These are phyloP conservation scores for Sesamia nonagrioides DNA, from an alignment of 1,140 invertebrate species.

Conservation along the genomic window DNA sequence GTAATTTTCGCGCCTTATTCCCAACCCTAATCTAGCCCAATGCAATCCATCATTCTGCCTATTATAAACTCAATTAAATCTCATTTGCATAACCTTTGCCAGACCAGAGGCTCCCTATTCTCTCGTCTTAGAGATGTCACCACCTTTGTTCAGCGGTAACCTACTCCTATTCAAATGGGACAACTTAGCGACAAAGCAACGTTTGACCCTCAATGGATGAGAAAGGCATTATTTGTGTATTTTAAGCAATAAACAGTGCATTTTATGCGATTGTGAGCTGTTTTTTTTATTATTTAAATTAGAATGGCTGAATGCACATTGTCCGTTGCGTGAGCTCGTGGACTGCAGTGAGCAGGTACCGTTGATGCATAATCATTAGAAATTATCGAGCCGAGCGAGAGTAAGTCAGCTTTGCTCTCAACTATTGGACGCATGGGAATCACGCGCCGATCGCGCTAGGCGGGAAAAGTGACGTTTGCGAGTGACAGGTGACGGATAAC, in stretches of 20 bases:
- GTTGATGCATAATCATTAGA: constrained; percentile 83
- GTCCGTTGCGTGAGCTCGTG: constrained; percentile 84
- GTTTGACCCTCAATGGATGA: constrained; percentile 82
- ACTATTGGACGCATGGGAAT: constrained; percentile 71
- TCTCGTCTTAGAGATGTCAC: constrained; percentile 79
- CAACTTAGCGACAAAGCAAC: constrained; percentile 77
- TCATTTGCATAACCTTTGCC: constrained; percentile 81
- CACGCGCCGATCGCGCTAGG: constrained; percentile 64
- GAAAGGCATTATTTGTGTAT: constrained; percentile 85
- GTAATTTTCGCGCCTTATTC: constrained; percentile 75
- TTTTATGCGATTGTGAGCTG: constrained; percentile 84
- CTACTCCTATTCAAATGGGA: constrained; percentile 74
- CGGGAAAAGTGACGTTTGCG: constrained; percentile 71
- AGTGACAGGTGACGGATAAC: constrained; percentile 64
- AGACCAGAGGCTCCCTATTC: constrained; percentile 66
- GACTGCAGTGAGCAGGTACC: constrained; percentile 80
- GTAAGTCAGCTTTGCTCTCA: constrained; percentile 59
- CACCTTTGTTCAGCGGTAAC: constrained; percentile 83
- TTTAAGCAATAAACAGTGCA: constrained; percentile 86
- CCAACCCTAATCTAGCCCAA: constrained; percentile 51
- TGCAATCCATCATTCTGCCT: constrained; percentile 75
- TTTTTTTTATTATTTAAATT: constrained; percentile 79
- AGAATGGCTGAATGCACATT: constrained; percentile 84
- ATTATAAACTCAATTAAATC: constrained; percentile 87
- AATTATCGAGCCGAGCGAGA: constrained; percentile 74